Evolutionary conservation across 2,888 invertebrate genomes (phyloP).

Genomic region (Lumbricus terrestris): DNA sequence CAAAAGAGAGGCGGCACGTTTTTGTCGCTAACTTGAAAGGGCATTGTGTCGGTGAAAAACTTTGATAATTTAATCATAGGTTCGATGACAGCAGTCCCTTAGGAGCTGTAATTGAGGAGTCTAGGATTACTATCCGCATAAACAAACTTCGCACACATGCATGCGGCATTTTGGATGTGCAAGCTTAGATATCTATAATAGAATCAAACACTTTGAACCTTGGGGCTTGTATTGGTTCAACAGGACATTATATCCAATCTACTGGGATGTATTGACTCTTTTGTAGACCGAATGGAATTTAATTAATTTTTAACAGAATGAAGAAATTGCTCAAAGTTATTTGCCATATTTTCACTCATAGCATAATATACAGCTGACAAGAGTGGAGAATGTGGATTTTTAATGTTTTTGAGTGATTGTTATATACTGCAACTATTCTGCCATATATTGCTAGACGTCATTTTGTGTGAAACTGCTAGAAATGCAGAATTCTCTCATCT

Average conservation of each 20-base stretch:
- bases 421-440: neutral
- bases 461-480: neutral
- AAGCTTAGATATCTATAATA: neutral
- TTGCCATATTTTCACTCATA: neutral
- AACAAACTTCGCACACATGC: neutral
- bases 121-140: neutral
- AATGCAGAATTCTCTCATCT: neutral
- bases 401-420: too few species aligned
- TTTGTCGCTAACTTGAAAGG: neutral
- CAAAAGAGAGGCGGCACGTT: neutral
- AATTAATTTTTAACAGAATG: neutral
- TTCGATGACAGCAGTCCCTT: neutral
- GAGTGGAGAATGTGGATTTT: neutral
- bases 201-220: neutral
- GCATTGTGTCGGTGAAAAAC: conserved; percentile 10
- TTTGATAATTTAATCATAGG: conserved; percentile 16
- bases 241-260: neutral
- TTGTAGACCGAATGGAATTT: neutral
- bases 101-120: neutral
- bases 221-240: neutral
- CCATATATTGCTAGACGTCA: neutral
- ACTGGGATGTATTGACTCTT: neutral
- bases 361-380: neutral
- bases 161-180: neutral
- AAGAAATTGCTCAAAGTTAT: neutral